Percentiles rank a stretch among this genome's conserved stretches.
Conservation (phyloP, 2,888 invertebrate genomes). For the Agrypnus murinus region DNA sequence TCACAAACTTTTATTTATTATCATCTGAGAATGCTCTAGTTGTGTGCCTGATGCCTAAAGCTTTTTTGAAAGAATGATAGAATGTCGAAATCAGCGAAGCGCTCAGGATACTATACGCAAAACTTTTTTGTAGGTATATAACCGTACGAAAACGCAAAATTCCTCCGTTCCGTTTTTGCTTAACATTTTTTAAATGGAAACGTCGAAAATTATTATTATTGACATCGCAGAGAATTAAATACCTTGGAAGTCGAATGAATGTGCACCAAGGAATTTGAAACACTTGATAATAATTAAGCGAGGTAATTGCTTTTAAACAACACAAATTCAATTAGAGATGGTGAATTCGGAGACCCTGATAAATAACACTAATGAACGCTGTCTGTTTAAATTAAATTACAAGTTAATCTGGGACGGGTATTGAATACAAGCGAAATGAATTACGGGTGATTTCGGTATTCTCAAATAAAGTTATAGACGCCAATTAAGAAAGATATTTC, state of each 20-base stretch:
- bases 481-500: neutral
- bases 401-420: constrained; percentile 37
- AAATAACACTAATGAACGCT: constrained; percentile 34
- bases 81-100: neutral
- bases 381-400: constrained; percentile 40
- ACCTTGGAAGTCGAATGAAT: neutral
- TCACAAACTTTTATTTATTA: constrained; percentile 36
- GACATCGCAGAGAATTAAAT: too few species aligned
- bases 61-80: constrained; percentile 15
- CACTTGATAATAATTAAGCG: constrained; percentile 27
- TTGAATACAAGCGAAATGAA: constrained; percentile 34
- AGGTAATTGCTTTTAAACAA: constrained; percentile 33
- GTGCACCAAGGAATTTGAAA: constrained; percentile 12
- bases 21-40: constrained; percentile 12
- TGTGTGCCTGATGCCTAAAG: neutral
- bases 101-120: neutral
- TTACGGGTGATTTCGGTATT: constrained; percentile 21
- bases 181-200: too few species aligned
- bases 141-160: neutral
- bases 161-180: too few species aligned
- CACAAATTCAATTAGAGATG: constrained; percentile 35
- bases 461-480: constrained; percentile 13
- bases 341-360: constrained; percentile 20
- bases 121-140: neutral
- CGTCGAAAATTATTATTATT: too few species aligned